Base-by-base conservation (phyloP, 1,140 invertebrate genomes). In the Stegodyphus mimosarum region DNA sequence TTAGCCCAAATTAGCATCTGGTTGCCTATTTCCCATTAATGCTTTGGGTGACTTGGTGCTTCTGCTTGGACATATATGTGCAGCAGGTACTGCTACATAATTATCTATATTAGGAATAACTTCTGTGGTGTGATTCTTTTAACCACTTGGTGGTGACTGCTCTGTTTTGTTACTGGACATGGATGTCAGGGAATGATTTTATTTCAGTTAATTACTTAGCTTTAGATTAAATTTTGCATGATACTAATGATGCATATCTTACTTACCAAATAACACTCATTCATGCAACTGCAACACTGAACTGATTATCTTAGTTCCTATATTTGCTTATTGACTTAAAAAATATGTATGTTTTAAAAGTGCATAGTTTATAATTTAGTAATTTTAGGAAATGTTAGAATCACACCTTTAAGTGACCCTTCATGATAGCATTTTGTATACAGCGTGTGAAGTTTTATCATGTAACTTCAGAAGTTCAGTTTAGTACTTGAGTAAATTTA, bases 11-110 rank as follows among this genome's bases (percentile, higher is more conserved):
- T 60, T 60, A 60, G 55, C 51, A 71, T 17, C 48, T 15, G 7
- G 9, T 49, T 80, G 51, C n/a, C 63, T 63, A 71, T 70, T 15
- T 71, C 51, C 52, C 53, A 70, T 80, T 80, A 78, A 71, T 80
- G 67, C 78, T 78, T 60, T 80, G 78, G 66, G 67, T 71, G 15
- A 55, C 66, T 50, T 55, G 66, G 67, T 55, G 51, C 69, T 80
- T 80, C 9, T 78, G 75, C 17, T 60, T 60, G 55, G 55, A 5
- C 55, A 10, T 60, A 52, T 11, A 72, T 15, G n/a, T 17, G 48
- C 15, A 75, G 55, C 55, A 33, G 55, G 55, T 60, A 15, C 60
- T 75, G 9, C 73, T 73, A 49, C 48, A 63, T 18, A 52, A 75
- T 11, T 13, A 33, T n/a, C 33, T 13, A 60, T 18, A 60, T 15